Percentiles rank a stretch among this genome's conserved stretches.
Evolutionary conservation across 2,113 vertebrate species (phyloP).

Genomic region (Anthoscopus minutus): DNA sequence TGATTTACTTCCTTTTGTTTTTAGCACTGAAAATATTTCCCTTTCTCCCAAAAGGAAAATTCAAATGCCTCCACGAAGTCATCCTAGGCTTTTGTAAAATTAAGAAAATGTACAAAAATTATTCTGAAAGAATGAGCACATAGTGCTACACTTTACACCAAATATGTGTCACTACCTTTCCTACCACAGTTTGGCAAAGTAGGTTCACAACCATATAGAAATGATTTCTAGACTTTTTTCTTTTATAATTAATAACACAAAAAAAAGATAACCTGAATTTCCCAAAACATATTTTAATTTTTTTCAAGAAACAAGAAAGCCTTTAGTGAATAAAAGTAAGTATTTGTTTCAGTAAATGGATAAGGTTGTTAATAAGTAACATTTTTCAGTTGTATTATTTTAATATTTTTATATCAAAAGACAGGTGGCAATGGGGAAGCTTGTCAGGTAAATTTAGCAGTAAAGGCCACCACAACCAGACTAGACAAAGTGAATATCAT

Average conservation of each 20-base stretch:
- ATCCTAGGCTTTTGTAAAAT: neutral
- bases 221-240: neutral
- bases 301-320: neutral
- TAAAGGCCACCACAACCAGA: fast-evolving
- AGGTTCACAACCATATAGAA: neutral
- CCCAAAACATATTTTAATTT: neutral
- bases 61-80: neutral
- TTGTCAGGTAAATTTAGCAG: neutral
- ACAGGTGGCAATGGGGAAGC: fast-evolving
- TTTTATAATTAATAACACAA: neutral
- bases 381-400: neutral
- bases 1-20: neutral
- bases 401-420: neutral
- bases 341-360: neutral
- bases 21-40: neutral
- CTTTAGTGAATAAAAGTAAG: neutral
- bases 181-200: neutral
- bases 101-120: neutral
- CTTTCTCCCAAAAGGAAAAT: neutral
- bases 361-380: neutral
- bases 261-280: neutral
- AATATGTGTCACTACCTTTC: neutral
- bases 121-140: neutral
- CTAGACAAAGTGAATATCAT: neutral
- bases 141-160: neutral